Conservation (phyloP, 2,888 invertebrate species). For the Andrena dorsata region DNA sequence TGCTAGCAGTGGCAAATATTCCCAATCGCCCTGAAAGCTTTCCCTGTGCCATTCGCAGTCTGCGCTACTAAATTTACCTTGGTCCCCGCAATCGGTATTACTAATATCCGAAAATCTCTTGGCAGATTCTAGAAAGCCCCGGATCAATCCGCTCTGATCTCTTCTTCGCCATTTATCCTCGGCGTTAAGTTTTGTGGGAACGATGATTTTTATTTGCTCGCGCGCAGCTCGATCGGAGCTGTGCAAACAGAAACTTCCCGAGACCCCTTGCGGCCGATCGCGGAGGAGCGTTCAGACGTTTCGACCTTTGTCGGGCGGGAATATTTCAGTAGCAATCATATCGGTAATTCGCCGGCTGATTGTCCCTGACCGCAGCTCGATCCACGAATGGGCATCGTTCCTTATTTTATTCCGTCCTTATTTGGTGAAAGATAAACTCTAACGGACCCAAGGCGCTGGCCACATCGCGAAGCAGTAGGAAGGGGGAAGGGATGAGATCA, state of each 20-base stretch:
- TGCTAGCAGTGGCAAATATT: background rate
- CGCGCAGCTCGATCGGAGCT: background rate
- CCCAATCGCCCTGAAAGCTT: background rate
- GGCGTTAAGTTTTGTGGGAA: no score
- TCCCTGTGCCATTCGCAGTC: background rate
- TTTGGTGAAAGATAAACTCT: slow-evolving; percentile 84
- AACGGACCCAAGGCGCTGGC: slow-evolving; percentile 70
- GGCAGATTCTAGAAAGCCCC: no score
- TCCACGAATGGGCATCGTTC: slow-evolving; percentile 77
- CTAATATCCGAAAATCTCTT: no score
- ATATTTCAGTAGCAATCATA: slow-evolving; percentile 85
- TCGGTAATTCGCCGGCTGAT: slow-evolving; percentile 84
- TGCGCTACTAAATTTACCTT: background rate
- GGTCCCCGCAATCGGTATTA: background rate
- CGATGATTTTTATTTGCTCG: no score
- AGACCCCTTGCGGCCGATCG: slow-evolving; percentile 17
- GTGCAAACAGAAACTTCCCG: slow-evolving; percentile 55
- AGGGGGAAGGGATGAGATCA: slow-evolving; percentile 78
- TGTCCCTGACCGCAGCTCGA: slow-evolving; percentile 84
- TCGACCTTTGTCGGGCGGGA: slow-evolving; percentile 81
- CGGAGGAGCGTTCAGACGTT: slow-evolving; percentile 43
- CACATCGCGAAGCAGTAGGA: slow-evolving; percentile 43
- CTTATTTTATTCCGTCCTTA: slow-evolving; percentile 83
- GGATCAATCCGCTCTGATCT: no score
- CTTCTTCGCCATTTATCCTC: no score